Conservation (phyloP, 2,113 vertebrate species). For the Scomber japonicus region DNA sequence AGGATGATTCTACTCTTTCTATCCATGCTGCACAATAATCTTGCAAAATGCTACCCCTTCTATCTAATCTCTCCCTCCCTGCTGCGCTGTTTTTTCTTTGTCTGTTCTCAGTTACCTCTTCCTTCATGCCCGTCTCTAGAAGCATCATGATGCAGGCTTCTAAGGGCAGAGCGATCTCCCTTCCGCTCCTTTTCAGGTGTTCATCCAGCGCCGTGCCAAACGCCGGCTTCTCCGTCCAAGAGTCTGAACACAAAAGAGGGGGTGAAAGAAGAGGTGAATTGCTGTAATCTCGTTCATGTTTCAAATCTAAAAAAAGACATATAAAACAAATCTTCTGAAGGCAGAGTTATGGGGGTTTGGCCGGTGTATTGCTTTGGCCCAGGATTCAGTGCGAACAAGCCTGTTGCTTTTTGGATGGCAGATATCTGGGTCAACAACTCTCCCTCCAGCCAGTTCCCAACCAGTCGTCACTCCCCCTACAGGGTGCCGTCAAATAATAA, state of each 20-base stretch:
- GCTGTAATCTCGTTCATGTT: background rate
- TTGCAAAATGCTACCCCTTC: background rate
- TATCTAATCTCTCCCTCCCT: no score
- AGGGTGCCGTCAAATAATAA: constrained; percentile 59
- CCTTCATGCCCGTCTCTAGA: constrained; percentile 96
- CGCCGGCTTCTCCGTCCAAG: constrained; percentile 97
- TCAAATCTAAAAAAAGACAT: background rate
- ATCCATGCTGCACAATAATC: background rate
- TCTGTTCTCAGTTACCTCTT: constrained; percentile 87
- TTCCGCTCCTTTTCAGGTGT: constrained; percentile 94
- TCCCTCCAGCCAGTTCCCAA: background rate
- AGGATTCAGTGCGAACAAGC: constrained; percentile 5
- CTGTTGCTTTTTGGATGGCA: constrained; percentile 45
- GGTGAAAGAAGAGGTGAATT: no score
- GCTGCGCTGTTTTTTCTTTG: background rate
- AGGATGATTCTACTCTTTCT: background rate
- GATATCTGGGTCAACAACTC: constrained; percentile 50
- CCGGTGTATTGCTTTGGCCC: background rate
- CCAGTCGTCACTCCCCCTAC: constrained; percentile 11
- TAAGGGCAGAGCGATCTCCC: constrained; percentile 93
- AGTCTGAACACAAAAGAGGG: constrained; percentile 85
- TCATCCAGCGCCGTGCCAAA: constrained; percentile 95
- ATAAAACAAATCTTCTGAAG: background rate
- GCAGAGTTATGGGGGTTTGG: background rate
- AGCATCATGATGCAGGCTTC: constrained; percentile 99